These are phyloP conservation scores for Isaurus tuberculatus DNA, from an alignment of 92 coral and sea anemone genomes.

Conservation along the genomic window DNA sequence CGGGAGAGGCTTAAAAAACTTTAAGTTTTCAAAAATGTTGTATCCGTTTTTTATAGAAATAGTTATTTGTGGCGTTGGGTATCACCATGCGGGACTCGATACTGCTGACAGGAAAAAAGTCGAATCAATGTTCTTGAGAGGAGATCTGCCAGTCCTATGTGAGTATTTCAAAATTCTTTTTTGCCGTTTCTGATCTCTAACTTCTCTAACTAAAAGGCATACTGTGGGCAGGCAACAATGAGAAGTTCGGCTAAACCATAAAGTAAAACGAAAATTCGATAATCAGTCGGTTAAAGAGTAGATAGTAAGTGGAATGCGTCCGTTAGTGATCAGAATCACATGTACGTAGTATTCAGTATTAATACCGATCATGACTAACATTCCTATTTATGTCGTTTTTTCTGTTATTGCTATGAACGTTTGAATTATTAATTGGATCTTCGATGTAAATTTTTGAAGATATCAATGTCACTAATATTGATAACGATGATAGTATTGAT, in stretches of 20 bases:
- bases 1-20: no score
- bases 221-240: no score
- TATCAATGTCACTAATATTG: neutral
- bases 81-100: slow-evolving; percentile 99
- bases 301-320: neutral
- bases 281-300: neutral
- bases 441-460: no score
- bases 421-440: no score
- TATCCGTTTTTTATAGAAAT: slow-evolving; percentile 63
- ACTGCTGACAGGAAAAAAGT: slow-evolving; percentile 79
- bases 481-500: neutral
- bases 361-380: no score
- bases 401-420: no score
- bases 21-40: neutral
- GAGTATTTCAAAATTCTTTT: slow-evolving; percentile 31
- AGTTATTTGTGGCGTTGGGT: slow-evolving; percentile 94
- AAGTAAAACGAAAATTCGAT: no score
- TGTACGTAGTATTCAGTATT: no score
- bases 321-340: neutral
- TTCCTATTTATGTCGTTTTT: no score
- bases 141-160: slow-evolving; percentile 97
- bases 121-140: slow-evolving; percentile 87
- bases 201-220: no score
- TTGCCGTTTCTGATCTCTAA: no score
- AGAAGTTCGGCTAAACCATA: no score